These are phyloP conservation scores for Xenus cinereus DNA, from an alignment of 2,113 vertebrate genomes.

Conservation along the genomic window DNA sequence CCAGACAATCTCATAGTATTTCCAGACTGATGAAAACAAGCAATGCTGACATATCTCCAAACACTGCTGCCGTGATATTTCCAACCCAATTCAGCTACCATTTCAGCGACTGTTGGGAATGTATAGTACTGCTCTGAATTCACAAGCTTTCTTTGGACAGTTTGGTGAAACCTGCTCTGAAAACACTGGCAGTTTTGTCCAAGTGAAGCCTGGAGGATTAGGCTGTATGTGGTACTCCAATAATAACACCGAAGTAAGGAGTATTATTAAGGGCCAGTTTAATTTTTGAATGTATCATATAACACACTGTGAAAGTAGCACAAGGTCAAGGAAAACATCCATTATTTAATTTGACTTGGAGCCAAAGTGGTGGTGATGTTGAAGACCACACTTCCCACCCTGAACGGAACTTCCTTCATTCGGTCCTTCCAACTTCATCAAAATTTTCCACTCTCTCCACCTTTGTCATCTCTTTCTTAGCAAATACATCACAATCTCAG, in stretches of 20 bases:
- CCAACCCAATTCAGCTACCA: not conserved
- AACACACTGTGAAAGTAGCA: conserved; percentile 35
- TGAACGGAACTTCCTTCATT: conserved; percentile 51
- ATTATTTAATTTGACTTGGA: conserved; percentile 56
- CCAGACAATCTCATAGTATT: not conserved
- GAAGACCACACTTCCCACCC: conserved; percentile 17
- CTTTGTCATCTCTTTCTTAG: not conserved
- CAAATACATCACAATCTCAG: not conserved
- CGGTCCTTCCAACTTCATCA: conserved; percentile 19
- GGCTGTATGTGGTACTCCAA: conserved; percentile 19
- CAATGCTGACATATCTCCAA: not conserved
- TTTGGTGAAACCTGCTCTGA: not conserved
- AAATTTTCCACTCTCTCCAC: conserved; percentile 22
- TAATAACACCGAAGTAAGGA: conserved; percentile 29
- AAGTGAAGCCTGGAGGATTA: not conserved
- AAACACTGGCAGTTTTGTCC: conserved; percentile 33
- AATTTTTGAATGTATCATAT: conserved; percentile 22
- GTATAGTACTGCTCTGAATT: not conserved
- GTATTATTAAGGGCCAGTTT: conserved; percentile 24
- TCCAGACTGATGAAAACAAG: conserved; percentile 6
- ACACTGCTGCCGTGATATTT: not conserved
- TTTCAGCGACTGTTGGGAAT: not conserved
- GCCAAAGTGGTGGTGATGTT: conserved; percentile 39
- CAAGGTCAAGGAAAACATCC: conserved; percentile 52
- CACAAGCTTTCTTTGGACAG: conserved; percentile 19